These are phyloP conservation scores for Amyelois transitella DNA, from an alignment of 1,140 invertebrate genomes.

Conservation along the genomic window DNA sequence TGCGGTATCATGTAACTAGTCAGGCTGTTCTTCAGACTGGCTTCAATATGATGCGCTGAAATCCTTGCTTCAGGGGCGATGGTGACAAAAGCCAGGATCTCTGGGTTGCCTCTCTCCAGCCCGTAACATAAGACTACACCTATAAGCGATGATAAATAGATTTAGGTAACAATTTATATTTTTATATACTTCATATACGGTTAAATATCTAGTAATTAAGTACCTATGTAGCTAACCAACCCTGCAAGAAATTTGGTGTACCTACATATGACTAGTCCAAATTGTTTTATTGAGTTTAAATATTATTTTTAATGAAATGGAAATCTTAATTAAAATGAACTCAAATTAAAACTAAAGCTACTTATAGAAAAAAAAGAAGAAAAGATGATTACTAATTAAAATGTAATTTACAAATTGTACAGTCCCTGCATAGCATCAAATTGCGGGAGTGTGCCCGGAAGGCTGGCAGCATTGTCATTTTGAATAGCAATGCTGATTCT, in stretches of 20 bases:
- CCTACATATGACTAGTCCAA: too few relatives aligned
- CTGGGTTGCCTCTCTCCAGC: slow-evolving; percentile 81
- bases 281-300: too few relatives aligned
- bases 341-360: too few relatives aligned
- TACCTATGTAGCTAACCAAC: neutral
- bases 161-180: neutral
- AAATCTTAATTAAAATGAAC: too few relatives aligned
- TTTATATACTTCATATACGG: neutral
- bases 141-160: slow-evolving; percentile 18
- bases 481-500: too few relatives aligned
- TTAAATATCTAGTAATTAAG: neutral
- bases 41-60: slow-evolving; percentile 79
- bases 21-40: slow-evolving; percentile 76
- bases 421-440: too few relatives aligned
- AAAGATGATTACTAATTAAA: too few relatives aligned
- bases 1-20: slow-evolving; percentile 87
- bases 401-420: too few relatives aligned
- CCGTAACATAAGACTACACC: slow-evolving; percentile 86
- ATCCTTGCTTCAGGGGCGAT: slow-evolving; percentile 69
- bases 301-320: too few relatives aligned
- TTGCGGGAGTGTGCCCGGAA: too few relatives aligned
- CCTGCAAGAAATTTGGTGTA: neutral
- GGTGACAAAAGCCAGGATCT: slow-evolving; percentile 84
- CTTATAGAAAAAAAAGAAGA: too few relatives aligned
- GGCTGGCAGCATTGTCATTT: too few relatives aligned